Percentiles rank a stretch among this genome's conserved stretches.
These are phyloP conservation scores for Agrilus cyanescens DNA, from an alignment of 2,888 invertebrate genomes.

Conservation along the genomic window DNA sequence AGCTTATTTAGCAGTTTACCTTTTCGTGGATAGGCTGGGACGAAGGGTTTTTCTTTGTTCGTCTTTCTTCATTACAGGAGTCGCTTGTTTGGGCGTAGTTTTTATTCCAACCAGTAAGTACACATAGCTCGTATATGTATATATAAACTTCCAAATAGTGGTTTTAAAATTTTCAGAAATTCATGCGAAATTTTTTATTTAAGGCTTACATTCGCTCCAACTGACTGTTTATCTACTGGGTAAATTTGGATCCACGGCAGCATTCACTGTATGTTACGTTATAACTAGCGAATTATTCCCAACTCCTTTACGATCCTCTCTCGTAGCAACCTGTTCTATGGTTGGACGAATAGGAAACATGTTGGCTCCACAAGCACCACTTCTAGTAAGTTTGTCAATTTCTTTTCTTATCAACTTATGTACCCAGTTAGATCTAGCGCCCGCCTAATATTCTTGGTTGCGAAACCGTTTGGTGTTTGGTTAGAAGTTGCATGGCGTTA, in stretches of 20 bases:
- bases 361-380: conserved; percentile 54
- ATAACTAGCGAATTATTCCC: conserved; percentile 60
- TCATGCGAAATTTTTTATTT: conserved; percentile 26
- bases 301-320: conserved; percentile 47
- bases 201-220: conserved; percentile 40
- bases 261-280: conserved; percentile 53
- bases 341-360: conserved; percentile 52
- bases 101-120: conserved; percentile 43
- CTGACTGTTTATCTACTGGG: conserved; percentile 46
- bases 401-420: not conserved
- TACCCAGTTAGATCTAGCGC: too few species aligned
- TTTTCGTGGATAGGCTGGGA: conserved; percentile 51
- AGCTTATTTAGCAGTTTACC: conserved; percentile 51
- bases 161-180: not conserved
- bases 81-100: conserved; percentile 46
- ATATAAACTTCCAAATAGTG: not conserved
- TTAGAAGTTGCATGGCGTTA: too few species aligned
- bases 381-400: conserved; percentile 48
- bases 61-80: conserved; percentile 50
- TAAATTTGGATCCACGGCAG: conserved; percentile 53
- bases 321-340: conserved; percentile 54
- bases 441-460: too few species aligned
- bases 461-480: too few species aligned
- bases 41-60: conserved; percentile 50
- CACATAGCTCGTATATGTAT: not conserved